These are phyloP conservation scores for Coleophora flavipennella DNA, from an alignment of 2,888 invertebrate species.

Conservation along the genomic window DNA sequence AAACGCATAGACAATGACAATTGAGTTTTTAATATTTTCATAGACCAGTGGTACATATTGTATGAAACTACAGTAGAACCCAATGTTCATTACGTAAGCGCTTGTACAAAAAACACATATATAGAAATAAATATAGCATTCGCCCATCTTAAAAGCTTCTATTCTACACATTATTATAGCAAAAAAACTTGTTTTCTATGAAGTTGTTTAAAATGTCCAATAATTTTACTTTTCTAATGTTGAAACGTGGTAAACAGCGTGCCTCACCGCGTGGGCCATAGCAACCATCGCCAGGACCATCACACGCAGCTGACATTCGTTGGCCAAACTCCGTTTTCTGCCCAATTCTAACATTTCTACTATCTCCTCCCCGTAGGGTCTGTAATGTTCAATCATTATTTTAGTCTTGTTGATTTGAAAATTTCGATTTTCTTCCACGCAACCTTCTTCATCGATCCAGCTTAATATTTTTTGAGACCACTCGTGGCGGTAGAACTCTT, in stretches of 20 bases:
- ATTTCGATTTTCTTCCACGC: not conserved
- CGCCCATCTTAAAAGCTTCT: too few relatives aligned
- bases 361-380: not conserved
- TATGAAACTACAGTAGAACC: too few relatives aligned
- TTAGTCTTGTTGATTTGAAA: constrained; percentile 1
- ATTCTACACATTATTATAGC: too few relatives aligned
- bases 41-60: too few relatives aligned
- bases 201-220: too few relatives aligned
- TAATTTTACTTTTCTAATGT: too few relatives aligned
- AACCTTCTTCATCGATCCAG: constrained; percentile 4
- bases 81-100: too few relatives aligned
- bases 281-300: constrained; percentile 2
- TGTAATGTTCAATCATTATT: not conserved
- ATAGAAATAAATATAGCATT: too few relatives aligned
- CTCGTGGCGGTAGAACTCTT: constrained; percentile 20
- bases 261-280: constrained; percentile 1
- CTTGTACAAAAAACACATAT: too few relatives aligned
- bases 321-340: not conserved
- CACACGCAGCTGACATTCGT: not conserved
- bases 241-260: not conserved
- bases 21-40: too few relatives aligned
- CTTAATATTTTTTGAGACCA: constrained; percentile 19
- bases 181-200: too few relatives aligned
- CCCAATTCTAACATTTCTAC: not conserved
- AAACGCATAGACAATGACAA: too few relatives aligned